phyloP scores from a whole-genome alignment of 2,888 invertebrate genomes.

The Ischnura elegans region DNA sequence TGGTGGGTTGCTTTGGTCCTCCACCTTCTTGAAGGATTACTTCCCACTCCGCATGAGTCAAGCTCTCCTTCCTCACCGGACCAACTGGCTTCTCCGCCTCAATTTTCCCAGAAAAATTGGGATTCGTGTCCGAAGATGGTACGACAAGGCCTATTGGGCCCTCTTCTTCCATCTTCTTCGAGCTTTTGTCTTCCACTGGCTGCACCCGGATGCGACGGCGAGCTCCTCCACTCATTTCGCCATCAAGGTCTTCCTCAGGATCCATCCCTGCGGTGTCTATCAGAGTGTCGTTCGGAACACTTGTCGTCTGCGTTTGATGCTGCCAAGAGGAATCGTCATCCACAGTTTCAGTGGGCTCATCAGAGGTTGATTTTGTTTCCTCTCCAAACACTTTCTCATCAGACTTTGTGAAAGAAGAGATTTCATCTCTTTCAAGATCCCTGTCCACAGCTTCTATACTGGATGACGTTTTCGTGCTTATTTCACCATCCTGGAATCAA shows the following conservation, averaged over 20 bases:
- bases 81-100: conserved; percentile 29
- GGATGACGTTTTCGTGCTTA: conserved; percentile 28
- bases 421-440: conserved; percentile 51
- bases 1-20: conserved; percentile 37
- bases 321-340: conserved; percentile 28
- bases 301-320: not conserved
- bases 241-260: not conserved
- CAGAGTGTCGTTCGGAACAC: not conserved
- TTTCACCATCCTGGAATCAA: conserved; percentile 39
- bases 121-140: conserved; percentile 30
- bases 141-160: conserved; percentile 17
- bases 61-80: conserved; percentile 44
- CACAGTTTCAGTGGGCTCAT: not conserved
- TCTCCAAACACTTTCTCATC: conserved; percentile 32
- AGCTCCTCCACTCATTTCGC: conserved; percentile 47
- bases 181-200: conserved; percentile 1
- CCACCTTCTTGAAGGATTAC: conserved; percentile 34
- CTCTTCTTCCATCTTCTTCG: not conserved
- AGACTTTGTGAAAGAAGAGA: conserved; percentile 23
- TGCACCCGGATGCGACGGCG: conserved; percentile 52
- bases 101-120: conserved; percentile 66
- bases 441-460: conserved; percentile 48
- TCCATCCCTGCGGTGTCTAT: not conserved
- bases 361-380: not conserved
- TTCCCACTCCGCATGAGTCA: conserved; percentile 42